These are phyloP conservation scores for Hyposmocoma kahamanoa DNA, from an alignment of 1,140 invertebrate species.

Conservation along the genomic window DNA sequence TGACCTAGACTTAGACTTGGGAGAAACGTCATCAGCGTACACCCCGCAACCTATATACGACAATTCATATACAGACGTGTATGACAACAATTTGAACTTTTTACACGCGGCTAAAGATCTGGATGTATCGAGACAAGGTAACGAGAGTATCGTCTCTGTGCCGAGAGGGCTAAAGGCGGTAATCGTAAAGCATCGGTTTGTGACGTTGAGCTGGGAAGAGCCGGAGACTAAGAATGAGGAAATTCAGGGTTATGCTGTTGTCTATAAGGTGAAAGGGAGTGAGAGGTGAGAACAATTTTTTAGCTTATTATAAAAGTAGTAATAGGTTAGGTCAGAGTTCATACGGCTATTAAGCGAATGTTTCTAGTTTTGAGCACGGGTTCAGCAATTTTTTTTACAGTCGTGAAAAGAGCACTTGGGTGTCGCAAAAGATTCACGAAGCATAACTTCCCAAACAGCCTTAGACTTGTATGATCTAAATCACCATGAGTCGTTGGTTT, in stretches of 20 bases:
- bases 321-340: too few relatives aligned
- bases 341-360: too few relatives aligned
- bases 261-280: constrained; percentile 54
- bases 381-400: too few relatives aligned
- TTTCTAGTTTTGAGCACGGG: too few relatives aligned
- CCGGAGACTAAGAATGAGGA: constrained; percentile 35
- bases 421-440: too few relatives aligned
- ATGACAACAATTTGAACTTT: constrained; percentile 24
- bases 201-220: constrained; percentile 57
- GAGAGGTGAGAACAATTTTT: constrained; percentile 35
- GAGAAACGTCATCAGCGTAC: constrained; percentile 65
- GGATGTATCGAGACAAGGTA: constrained; percentile 22
- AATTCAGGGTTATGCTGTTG: constrained; percentile 41
- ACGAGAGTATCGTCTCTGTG: constrained; percentile 35
- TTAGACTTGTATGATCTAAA: too few relatives aligned
- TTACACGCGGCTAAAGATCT: constrained; percentile 46
- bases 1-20: constrained; percentile 64
- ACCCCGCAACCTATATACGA: constrained; percentile 44
- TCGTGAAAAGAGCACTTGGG: too few relatives aligned
- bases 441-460: too few relatives aligned
- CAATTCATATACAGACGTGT: constrained; percentile 14
- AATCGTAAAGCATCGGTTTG: constrained; percentile 59
- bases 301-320: too few relatives aligned
- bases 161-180: constrained; percentile 42
- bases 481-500: too few relatives aligned